These are phyloP conservation scores for Pelosia muscerda DNA, from an alignment of 2,888 invertebrate species.

Conservation along the genomic window DNA sequence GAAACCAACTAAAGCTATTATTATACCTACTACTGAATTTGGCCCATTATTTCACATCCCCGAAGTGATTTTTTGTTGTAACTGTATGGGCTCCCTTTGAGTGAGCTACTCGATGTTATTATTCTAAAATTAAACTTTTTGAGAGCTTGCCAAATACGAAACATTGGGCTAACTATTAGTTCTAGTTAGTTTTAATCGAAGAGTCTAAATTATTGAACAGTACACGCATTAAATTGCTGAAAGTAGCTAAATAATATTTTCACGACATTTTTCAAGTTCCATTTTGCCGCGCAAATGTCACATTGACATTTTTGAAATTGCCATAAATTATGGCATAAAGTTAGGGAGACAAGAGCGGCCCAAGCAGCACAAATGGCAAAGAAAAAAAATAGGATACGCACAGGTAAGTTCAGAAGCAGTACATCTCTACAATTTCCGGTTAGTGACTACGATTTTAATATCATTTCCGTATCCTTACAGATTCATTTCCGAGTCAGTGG, in stretches of 20 bases:
- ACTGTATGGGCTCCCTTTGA: constrained; percentile 36
- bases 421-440: not conserved
- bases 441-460: not conserved
- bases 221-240: not conserved
- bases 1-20: constrained; percentile 57
- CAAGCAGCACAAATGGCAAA: too few relatives aligned
- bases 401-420: not conserved
- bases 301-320: constrained; percentile 10
- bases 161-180: constrained; percentile 29
- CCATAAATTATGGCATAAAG: too few relatives aligned
- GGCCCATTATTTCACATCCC: not conserved
- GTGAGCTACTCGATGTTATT: constrained; percentile 44
- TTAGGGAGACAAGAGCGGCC: not conserved
- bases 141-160: constrained; percentile 70
- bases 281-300: not conserved
- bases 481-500: constrained; percentile 10
- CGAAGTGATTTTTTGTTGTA: constrained; percentile 29
- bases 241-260: not conserved
- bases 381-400: too few relatives aligned
- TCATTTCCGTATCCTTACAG: constrained; percentile 13
- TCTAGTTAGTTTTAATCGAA: constrained; percentile 39
- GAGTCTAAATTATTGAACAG: constrained; percentile 2
- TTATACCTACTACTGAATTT: constrained; percentile 24
- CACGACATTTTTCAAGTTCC: constrained; percentile 2
- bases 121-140: constrained; percentile 73